Evolutionary conservation across 2,113 vertebrate genomes (phyloP).

Genomic region (Pao palembangensis): DNA sequence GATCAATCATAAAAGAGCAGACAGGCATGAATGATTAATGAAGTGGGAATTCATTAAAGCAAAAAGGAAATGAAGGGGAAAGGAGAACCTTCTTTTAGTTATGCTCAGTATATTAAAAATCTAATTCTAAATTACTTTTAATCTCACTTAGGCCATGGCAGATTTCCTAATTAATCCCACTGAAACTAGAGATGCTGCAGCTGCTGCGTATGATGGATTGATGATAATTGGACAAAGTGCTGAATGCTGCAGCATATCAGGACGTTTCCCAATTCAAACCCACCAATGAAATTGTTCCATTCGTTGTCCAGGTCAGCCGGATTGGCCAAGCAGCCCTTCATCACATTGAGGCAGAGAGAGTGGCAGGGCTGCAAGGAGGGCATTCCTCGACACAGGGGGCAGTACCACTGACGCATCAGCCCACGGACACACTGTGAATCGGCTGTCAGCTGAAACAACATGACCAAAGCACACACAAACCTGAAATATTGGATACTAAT

Average conservation of each 20-base stretch:
- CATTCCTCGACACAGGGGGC: constrained; percentile 81
- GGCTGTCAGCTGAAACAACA: constrained; percentile 69
- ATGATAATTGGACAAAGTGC: not conserved
- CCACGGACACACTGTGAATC: constrained; percentile 78
- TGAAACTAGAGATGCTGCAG: not conserved
- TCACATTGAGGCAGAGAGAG: constrained; percentile 86
- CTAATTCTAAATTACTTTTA: constrained; percentile 8
- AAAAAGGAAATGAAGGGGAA: constrained; percentile 37
- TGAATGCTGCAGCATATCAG: not conserved
- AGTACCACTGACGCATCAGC: constrained; percentile 85
- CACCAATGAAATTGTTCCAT: constrained; percentile 86
- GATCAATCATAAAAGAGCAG: constrained; percentile 61
- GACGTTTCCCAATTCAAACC: constrained; percentile 24
- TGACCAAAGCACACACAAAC: too few species aligned
- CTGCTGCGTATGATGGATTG: not conserved
- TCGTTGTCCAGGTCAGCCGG: constrained; percentile 81
- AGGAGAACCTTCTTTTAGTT: constrained; percentile 2
- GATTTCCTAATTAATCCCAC: not conserved
- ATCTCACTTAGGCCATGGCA: not conserved
- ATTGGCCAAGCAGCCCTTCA: constrained; percentile 85
- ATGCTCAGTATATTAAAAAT: constrained; percentile 15
- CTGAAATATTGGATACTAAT: too few species aligned
- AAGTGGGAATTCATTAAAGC: constrained; percentile 49
- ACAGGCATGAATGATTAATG: constrained; percentile 66
- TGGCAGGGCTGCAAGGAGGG: constrained; percentile 79